phyloP scores from a whole-genome alignment of 2,797 vertebrate species.

The Acipenser ruthenus region DNA sequence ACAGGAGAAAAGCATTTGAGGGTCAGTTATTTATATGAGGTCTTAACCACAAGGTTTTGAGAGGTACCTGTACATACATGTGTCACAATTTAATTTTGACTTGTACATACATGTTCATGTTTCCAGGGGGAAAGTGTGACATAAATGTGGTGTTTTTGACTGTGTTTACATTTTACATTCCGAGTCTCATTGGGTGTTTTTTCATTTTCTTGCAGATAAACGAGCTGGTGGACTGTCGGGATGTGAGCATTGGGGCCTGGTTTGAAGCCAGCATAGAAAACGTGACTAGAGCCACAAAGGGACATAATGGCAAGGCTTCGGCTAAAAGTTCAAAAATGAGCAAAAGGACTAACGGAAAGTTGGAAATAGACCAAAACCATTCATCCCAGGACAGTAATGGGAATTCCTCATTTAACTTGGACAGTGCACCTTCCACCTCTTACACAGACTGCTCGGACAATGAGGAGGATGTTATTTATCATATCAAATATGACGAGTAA shows the following conservation, averaged over 20 bases:
- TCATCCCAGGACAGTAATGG: conserved; percentile 69
- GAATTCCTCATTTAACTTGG: conserved; percentile 68
- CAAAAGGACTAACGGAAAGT: conserved; percentile 90
- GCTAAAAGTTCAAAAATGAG: conserved; percentile 72
- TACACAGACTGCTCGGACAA: conserved; percentile 71
- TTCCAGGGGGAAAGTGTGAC: too few relatives aligned
- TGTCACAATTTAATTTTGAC: too few relatives aligned
- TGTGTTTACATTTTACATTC: too few relatives aligned
- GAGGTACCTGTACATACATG: too few relatives aligned
- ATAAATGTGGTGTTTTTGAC: too few relatives aligned
- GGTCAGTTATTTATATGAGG: too few relatives aligned
- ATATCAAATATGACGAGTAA: conserved; percentile 99
- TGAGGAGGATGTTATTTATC: conserved; percentile 82
- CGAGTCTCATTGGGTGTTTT: too few relatives aligned
- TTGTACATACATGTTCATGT: too few relatives aligned
- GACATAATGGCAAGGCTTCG: conserved; percentile 72
- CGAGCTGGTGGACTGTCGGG: conserved; percentile 95
- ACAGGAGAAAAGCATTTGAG: too few relatives aligned
- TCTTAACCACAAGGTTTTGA: too few relatives aligned
- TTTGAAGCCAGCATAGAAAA: conserved; percentile 91
- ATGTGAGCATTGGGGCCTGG: conserved; percentile 90
- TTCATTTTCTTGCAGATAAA: conserved; percentile 72
- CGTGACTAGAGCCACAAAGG: conserved; percentile 73
- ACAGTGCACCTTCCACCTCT: conserved; percentile 83
- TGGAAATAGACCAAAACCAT: conserved; percentile 50